A percentile compares a stretch with the other conserved stretches of the same genome.
phyloP scores from a whole-genome alignment of 1,140 invertebrate genomes.

The Parapsyche elsis region DNA sequence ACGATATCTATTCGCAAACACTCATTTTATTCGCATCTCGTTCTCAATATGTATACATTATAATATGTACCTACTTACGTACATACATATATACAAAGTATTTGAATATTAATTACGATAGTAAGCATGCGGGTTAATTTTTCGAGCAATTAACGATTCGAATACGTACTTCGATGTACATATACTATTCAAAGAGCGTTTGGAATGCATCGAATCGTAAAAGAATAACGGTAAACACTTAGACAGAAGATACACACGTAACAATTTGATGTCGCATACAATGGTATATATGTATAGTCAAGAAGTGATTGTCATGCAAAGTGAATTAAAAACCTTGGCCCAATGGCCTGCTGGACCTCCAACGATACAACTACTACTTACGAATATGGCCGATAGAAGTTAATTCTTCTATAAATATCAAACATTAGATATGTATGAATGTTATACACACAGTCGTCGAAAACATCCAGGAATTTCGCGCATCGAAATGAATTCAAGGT shows the following conservation, averaged over 20 bases:
- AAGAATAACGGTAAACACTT: background rate
- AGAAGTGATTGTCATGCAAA: constrained; percentile 51
- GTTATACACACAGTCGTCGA: background rate
- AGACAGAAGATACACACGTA: constrained; percentile 4
- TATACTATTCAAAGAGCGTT: no score
- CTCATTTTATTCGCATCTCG: background rate
- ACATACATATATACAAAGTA: no score
- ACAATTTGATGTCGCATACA: constrained; percentile 30
- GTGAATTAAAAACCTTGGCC: constrained; percentile 51
- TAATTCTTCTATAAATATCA: constrained; percentile 3
- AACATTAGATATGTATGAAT: background rate
- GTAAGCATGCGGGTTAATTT: no score
- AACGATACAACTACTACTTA: constrained; percentile 1
- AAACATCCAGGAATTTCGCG: background rate
- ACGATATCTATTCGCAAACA: constrained; percentile 59
- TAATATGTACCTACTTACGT: no score
- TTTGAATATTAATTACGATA: no score
- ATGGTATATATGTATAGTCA: no score
- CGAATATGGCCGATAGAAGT: background rate
- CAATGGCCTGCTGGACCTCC: constrained; percentile 49
- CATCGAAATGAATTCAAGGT: background rate
- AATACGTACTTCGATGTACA: no score
- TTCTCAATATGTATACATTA: no score
- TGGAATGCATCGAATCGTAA: no score
- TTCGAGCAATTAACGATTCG: no score